A percentile compares a stretch with the other conserved stretches of the same genome.
phyloP scores from a whole-genome alignment of 2,888 invertebrate genomes.

The Sclerodermus sp. region DNA sequence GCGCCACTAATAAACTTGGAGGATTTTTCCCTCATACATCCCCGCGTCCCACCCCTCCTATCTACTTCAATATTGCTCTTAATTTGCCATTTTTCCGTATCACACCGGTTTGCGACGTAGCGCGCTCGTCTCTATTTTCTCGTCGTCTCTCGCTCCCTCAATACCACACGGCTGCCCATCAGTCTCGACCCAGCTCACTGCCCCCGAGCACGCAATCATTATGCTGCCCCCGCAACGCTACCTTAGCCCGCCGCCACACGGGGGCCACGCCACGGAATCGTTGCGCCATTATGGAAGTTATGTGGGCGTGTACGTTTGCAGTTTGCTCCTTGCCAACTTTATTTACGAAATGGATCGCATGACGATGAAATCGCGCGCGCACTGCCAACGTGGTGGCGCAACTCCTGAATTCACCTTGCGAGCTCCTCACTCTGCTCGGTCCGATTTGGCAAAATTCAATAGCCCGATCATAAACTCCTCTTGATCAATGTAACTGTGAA shows the following conservation, averaged over 20 bases:
- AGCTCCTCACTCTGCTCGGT: too few species aligned
- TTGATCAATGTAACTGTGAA: conserved; percentile 5
- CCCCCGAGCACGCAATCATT: conserved; percentile 52
- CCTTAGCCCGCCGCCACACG: conserved; percentile 24
- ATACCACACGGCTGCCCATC: conserved; percentile 34
- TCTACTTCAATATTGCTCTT: too few species aligned
- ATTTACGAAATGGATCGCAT: conserved; percentile 51
- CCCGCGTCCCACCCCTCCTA: too few species aligned
- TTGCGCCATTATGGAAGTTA: conserved; percentile 54
- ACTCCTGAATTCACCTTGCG: too few species aligned
- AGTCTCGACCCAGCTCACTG: conserved; percentile 42
- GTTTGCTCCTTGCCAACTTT: conserved; percentile 53
- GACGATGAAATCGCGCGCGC: conserved; percentile 21
- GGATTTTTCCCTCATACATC: too few species aligned
- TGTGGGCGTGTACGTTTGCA: conserved; percentile 53
- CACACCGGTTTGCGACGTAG: too few species aligned
- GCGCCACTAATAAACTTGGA: too few species aligned
- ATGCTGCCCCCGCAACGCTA: conserved; percentile 36
- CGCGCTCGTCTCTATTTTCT: conserved; percentile 21
- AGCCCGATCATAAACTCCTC: too few species aligned
- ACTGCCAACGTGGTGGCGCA: too few species aligned
- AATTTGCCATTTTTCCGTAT: too few species aligned
- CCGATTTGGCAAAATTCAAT: too few species aligned
- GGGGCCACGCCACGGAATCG: conserved; percentile 43
- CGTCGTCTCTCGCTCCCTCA: conserved; percentile 32